Base-by-base conservation (phyloP, 2,113 vertebrate genomes). In the Rostratula benghalensis region DNA sequence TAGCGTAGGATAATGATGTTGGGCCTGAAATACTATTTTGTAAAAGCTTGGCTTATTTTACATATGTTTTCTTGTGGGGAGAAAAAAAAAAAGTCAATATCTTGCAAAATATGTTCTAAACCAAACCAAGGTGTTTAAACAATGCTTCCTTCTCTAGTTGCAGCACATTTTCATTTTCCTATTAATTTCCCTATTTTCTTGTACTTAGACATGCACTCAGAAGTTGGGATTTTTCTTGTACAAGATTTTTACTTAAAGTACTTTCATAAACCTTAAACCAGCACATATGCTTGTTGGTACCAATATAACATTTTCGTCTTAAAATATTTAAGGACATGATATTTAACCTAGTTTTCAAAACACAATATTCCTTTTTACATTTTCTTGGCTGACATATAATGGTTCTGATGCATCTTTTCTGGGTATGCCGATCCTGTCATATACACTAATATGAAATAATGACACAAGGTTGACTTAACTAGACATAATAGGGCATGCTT, bases 381-480 rank as follows among this genome's bases (percentile, higher is more conserved):
- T 95, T 91, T 85, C 61, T 61, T 92, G 50, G 77, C 83, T 90
- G 91, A 85, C 77, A 90, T 3, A 0, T 91, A 95, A 79, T 95
- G 79, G 51, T 57, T 95, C 30, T 91, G 89, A 92, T 86, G 67
- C 67, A 74, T 94, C 76, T 87, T 96, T 95, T 63, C 85, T 68
- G 59, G 18, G 54, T 89, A 90, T 96, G 93, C 75, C 92, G 96
- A 51, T 97, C 37, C 92, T 96, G 84, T 94, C 90, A 80, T 75
- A 83, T 83, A 93, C 63, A 85, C 89, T 97, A 96, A 96, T 90
- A 71, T 60, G 93, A 96, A 97, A 74, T 94, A 95, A 97, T 87
- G 95, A 94, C 87, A 92, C 67, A 79, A 87, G 69, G 89, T 85
- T 97, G 96, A 97, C 76, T 96, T 97, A 97, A 97, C 87, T 51